Conservation (phyloP, 2,797 vertebrate species). For the Sibirionetta formosa region DNA sequence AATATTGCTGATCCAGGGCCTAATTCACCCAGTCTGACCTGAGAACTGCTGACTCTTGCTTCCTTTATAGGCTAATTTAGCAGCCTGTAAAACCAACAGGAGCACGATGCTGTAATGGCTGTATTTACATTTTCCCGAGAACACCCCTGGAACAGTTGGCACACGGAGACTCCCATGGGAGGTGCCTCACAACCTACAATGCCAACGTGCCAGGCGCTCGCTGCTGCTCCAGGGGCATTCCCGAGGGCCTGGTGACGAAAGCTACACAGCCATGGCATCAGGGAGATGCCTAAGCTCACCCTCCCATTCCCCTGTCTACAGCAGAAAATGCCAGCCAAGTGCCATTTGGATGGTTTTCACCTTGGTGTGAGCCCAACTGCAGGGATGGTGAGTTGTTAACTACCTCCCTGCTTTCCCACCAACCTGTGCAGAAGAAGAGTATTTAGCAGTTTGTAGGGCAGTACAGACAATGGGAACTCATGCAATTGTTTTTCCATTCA, state of each 20-base stretch:
- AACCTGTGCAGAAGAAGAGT: neutral
- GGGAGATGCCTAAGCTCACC: neutral
- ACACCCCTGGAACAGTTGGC: neutral
- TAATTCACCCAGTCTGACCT: neutral
- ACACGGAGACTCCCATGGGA: fast-evolving
- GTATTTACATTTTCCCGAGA: neutral
- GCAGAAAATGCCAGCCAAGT: neutral
- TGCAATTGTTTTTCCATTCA: neutral
- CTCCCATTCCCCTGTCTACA: neutral
- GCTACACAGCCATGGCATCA: neutral
- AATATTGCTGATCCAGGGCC: neutral
- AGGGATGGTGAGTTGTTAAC: neutral
- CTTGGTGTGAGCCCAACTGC: neutral
- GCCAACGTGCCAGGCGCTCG: neutral
- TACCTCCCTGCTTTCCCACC: neutral
- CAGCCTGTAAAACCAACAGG: neutral
- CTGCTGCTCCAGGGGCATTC: neutral
- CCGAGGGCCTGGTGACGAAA: fast-evolving
- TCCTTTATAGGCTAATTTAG: neutral
- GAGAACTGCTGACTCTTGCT: neutral
- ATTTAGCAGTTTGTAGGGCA: neutral
- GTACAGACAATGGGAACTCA: fast-evolving
- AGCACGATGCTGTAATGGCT: fast-evolving
- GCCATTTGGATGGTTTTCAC: neutral
- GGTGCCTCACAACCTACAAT: fast-evolving